Percentiles rank a stretch among this genome's conserved stretches.
Conservation (phyloP, 2,113 vertebrate genomes). For the Cervus canadensis region DNA sequence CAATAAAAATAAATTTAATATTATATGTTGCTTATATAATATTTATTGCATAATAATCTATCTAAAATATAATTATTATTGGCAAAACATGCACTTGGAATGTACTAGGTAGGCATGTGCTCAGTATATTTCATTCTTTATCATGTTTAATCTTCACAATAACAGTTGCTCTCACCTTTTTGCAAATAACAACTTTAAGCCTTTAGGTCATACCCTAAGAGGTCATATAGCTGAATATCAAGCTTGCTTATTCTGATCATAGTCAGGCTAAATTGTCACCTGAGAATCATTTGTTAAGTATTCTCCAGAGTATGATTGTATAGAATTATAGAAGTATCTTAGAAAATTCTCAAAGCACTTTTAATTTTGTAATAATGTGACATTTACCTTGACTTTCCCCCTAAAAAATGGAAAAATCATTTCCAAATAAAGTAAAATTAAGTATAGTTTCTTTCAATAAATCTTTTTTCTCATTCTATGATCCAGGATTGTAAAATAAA, state of each 20-base stretch:
- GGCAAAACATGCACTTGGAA: not conserved
- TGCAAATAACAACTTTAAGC: not conserved
- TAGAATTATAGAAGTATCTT: not conserved
- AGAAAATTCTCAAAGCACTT: not conserved
- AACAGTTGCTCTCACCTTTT: not conserved
- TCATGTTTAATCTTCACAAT: not conserved
- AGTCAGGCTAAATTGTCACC: not conserved
- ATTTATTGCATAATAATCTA: not conserved
- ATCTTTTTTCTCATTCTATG: not conserved
- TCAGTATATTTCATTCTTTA: not conserved
- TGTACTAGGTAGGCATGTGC: not conserved
- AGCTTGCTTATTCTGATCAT: not conserved
- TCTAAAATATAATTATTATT: not conserved
- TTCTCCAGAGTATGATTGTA: not conserved
- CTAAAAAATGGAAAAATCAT: not conserved
- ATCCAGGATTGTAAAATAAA: not conserved
- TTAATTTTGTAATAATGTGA: not conserved
- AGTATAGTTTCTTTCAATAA: not conserved
- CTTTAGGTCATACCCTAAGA: not conserved
- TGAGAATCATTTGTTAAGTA: not conserved
- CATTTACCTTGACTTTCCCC: not conserved
- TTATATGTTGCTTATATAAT: not conserved
- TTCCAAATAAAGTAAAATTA: not conserved
- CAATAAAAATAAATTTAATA: not conserved
- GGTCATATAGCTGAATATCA: not conserved